These are phyloP conservation scores for Leptosomus discolor DNA, from an alignment of 2,113 vertebrate species.

Conservation along the genomic window DNA sequence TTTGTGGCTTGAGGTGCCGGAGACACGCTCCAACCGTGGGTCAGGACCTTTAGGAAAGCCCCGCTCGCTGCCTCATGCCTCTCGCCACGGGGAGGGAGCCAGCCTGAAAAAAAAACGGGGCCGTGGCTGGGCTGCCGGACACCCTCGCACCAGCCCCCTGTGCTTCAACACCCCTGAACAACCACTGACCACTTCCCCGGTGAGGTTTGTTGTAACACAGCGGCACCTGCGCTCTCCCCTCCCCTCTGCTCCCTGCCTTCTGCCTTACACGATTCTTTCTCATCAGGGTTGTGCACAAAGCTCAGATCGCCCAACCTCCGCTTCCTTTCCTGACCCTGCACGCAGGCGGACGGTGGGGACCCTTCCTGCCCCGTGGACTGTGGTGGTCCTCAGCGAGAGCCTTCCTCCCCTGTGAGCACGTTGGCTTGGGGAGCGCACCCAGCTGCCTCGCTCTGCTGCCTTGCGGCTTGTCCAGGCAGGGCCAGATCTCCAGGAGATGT, in stretches of 20 bases:
- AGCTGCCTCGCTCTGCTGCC: neutral
- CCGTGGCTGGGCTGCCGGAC: neutral
- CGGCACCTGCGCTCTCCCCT: neutral
- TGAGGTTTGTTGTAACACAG: neutral
- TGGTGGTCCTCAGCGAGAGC: neutral
- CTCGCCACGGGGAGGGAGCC: neutral
- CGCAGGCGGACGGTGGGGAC: neutral
- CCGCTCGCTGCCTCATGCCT: fast-evolving
- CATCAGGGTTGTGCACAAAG: neutral
- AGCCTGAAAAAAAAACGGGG: neutral
- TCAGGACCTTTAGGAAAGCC: neutral
- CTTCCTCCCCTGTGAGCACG: neutral
- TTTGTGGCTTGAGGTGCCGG: neutral
- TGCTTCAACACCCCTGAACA: neutral
- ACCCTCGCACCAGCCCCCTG: neutral
- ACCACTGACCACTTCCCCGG: neutral
- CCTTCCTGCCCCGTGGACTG: neutral
- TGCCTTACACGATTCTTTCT: neutral
- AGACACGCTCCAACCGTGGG: fast-evolving
- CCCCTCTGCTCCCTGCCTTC: neutral
- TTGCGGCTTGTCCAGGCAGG: neutral
- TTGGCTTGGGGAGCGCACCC: neutral
- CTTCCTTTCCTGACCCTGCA: neutral
- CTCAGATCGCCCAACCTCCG: neutral
- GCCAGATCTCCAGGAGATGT: neutral